Evolutionary conservation across 2,113 vertebrate species (phyloP).

Genomic region (Thomomys bottae): DNA sequence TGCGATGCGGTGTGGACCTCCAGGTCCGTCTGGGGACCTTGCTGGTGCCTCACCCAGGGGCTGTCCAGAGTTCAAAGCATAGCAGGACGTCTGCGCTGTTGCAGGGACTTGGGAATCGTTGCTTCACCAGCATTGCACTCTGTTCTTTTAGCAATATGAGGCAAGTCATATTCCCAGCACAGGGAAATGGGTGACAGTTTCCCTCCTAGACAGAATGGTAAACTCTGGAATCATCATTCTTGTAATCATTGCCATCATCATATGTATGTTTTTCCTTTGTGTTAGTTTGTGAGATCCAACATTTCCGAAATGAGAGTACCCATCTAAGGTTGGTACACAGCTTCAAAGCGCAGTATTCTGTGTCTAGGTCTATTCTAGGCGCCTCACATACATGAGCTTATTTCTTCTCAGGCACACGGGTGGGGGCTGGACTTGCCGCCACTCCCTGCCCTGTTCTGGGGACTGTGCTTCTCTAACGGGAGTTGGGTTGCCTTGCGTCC

Average conservation of each 20-base stretch:
- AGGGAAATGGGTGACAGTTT: not conserved
- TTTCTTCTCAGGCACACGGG: slow-evolving; percentile 30
- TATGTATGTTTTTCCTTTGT: slow-evolving; percentile 21
- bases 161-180: not conserved
- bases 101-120: not conserved
- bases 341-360: not conserved
- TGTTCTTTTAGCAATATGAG: not conserved
- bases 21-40: not conserved
- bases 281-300: not conserved
- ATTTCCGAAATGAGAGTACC: slow-evolving; percentile 16
- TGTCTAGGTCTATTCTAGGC: not conserved
- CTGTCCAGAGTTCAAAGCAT: not conserved
- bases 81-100: not conserved
- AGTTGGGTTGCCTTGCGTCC: not conserved
- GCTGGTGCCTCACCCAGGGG: not conserved
- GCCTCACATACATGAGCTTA: not conserved
- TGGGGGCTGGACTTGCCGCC: not conserved
- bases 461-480: not conserved
- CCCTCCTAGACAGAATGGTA: not conserved
- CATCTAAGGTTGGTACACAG: too few relatives aligned
- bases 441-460: not conserved
- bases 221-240: not conserved
- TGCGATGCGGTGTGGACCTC: not conserved
- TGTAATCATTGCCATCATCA: not conserved
- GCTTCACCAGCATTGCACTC: not conserved